phyloP scores from a whole-genome alignment of 2,113 vertebrate genomes.

The Gila orcuttii region DNA sequence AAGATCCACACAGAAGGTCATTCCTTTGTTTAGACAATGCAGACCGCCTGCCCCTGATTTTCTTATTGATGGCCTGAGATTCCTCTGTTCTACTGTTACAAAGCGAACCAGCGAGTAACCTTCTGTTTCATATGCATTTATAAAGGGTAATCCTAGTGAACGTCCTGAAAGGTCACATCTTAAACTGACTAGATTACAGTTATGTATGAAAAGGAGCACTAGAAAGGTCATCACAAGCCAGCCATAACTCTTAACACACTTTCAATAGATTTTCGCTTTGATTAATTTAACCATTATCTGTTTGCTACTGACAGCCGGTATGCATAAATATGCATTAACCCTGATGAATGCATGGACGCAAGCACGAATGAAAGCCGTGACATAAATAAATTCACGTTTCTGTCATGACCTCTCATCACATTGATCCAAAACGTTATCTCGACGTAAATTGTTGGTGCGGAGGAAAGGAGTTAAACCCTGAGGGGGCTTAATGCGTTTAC shows the following conservation, averaged over 20 bases:
- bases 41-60: background rate
- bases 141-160: slow-evolving; percentile 45
- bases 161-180: slow-evolving; percentile 58
- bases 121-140: slow-evolving; percentile 50
- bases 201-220: slow-evolving; percentile 48
- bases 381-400: slow-evolving; percentile 46
- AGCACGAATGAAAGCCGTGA: slow-evolving; percentile 28
- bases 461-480: slow-evolving; percentile 52
- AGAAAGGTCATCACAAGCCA: slow-evolving; percentile 62
- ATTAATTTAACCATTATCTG: slow-evolving; percentile 57
- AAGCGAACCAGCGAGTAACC: slow-evolving; percentile 20
- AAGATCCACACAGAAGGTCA: slow-evolving; percentile 39
- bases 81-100: slow-evolving; percentile 22
- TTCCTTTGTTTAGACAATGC: slow-evolving; percentile 11
- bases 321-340: slow-evolving; percentile 51
- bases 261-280: slow-evolving; percentile 60
- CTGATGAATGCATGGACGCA: slow-evolving; percentile 43
- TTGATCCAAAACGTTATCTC: slow-evolving; percentile 46
- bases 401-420: slow-evolving; percentile 56
- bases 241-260: slow-evolving; percentile 57
- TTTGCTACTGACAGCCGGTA: slow-evolving; percentile 28
- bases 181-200: slow-evolving; percentile 56
- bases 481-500: slow-evolving; percentile 59
- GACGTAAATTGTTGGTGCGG: slow-evolving; percentile 51
- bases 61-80: slow-evolving; percentile 41